Conservation (phyloP, 2,113 vertebrate genomes). For the Coptodon rendalli region DNA sequence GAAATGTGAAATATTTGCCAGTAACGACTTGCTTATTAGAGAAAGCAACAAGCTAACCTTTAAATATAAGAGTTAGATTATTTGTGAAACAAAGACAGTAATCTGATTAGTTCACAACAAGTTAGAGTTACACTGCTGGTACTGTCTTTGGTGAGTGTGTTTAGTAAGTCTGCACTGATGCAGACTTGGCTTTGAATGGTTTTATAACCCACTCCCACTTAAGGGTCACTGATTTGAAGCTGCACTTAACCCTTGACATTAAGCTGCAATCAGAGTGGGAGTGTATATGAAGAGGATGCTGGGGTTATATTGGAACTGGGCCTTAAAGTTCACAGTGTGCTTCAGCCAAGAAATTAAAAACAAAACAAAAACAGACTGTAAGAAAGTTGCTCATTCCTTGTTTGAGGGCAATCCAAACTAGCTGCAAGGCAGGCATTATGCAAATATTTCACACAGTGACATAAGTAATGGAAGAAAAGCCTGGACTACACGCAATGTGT, state of each 20-base stretch:
- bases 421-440: background rate
- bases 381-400: background rate
- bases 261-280: background rate
- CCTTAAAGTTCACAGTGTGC: background rate
- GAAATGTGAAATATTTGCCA: background rate
- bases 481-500: background rate
- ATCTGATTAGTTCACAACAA: background rate
- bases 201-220: background rate
- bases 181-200: background rate
- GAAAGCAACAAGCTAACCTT: background rate
- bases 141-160: background rate
- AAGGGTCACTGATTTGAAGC: background rate
- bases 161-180: background rate
- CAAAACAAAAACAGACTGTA: background rate
- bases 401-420: background rate
- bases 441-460: background rate
- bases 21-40: background rate
- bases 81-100: background rate
- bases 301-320: background rate
- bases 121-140: background rate
- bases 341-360: background rate
- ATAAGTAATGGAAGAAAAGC: background rate
- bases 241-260: background rate
- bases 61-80: background rate
- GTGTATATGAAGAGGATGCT: background rate